Evolutionary conservation across 2,797 vertebrate genomes (phyloP), one percentile per base, ranked within the genome.

Genomic region (Manis crassicaudata): DNA sequence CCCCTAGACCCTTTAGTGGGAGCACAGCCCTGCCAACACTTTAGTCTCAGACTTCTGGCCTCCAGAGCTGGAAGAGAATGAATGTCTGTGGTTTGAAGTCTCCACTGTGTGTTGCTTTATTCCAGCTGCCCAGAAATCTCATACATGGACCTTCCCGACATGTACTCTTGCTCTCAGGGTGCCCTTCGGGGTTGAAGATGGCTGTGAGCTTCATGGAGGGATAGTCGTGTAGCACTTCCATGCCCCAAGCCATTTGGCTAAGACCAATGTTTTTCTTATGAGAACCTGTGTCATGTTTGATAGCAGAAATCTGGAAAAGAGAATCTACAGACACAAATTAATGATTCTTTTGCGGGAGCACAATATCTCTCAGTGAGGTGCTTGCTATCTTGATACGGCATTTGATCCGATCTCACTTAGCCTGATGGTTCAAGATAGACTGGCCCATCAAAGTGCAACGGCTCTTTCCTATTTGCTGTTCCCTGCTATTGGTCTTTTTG

Each of bases 361-460:
- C 25, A 32, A 7, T 67, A 9, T 80, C 37, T 88, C 43, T 88
- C 65, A n/a, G 4, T 58, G 27, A 35, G 43, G 76, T 37, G 62
- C 32, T 58, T 50, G 68, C 40, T 76, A 11, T 85, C 46, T 80
- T 46, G 58, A 43, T 60, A 4, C 7, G 5, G 67, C 50, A 14
- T 79, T 35, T 63, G 77, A 56, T 60, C 12, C 84, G 63, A 10
- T n/a, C n/a, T 43, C 29, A 29, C 70, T 92, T 40, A n/a, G 32
- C 73, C 27, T 73, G 68, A 13, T 16, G 79, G 21, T 63, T 95
- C 43, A 27, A 58, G 50, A 35, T 43, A 58, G n/a, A n/a, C 40
- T 87, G 0, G 1, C 2, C 3, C 2, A 6, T 65, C 63, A 37
- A 0, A 27, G 85, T 75, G 62, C 37, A 46, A 52, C 12, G 16